These are phyloP conservation scores for Lethrus apterus DNA, from an alignment of 1,140 invertebrate genomes.

Conservation along the genomic window DNA sequence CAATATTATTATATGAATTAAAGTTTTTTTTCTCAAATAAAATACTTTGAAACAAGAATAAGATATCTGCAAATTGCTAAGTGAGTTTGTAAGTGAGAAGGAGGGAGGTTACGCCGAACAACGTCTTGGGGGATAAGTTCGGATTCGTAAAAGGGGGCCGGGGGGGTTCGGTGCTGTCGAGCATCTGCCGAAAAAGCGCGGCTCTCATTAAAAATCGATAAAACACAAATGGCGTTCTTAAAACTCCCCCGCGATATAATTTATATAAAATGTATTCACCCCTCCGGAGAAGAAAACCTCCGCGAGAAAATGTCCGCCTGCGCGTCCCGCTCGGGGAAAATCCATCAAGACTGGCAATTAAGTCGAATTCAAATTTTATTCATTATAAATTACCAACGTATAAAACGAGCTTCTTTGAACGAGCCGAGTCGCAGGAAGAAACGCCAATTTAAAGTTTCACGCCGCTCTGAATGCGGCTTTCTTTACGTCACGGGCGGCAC, in stretches of 20 bases:
- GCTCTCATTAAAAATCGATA: constrained; percentile 35
- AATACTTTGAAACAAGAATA: too few species aligned
- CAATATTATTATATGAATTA: too few species aligned
- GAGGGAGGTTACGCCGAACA: too few species aligned
- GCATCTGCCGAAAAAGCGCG: too few species aligned
- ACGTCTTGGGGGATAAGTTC: too few species aligned
- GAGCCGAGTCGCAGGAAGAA: constrained; percentile 35
- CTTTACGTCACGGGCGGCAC: constrained; percentile 23
- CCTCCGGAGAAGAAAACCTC: background rate
- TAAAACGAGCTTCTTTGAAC: constrained; percentile 39
- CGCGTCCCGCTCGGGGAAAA: constrained; percentile 29
- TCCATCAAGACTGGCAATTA: constrained; percentile 41
- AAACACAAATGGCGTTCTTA: constrained; percentile 34
- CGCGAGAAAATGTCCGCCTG: constrained; percentile 35
- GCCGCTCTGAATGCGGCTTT: constrained; percentile 16
- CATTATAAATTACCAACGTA: constrained; percentile 47
- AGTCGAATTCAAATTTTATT: constrained; percentile 42
- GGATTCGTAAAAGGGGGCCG: too few species aligned
- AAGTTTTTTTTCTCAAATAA: too few species aligned
- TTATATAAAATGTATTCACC: constrained; percentile 13
- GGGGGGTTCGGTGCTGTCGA: too few species aligned
- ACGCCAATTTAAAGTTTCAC: constrained; percentile 40
- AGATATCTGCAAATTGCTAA: too few species aligned
- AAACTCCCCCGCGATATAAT: constrained; percentile 18
- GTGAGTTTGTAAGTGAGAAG: too few species aligned